Evolutionary conservation across 2,888 invertebrate species (phyloP).

Genomic region (Nycteola revayana): DNA sequence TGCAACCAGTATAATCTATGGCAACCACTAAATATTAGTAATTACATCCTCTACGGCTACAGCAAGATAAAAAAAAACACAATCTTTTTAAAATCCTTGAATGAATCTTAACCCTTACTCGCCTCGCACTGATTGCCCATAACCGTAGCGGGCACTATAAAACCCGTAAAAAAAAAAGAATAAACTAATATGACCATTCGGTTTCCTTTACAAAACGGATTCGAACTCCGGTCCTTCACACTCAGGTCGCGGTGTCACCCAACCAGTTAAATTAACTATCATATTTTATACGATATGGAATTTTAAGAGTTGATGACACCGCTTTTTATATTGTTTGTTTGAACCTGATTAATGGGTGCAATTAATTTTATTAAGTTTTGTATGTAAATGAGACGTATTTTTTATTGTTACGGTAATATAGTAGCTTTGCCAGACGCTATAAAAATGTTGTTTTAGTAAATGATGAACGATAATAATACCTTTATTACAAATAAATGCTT

Average conservation of each 20-base stretch:
- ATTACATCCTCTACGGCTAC: no score
- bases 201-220: conserved; percentile 20
- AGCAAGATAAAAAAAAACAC: no score
- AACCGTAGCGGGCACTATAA: conserved; percentile 1
- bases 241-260: conserved; percentile 29
- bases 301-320: conserved; percentile 46
- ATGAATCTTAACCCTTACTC: conserved; percentile 7
- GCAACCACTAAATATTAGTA: no score
- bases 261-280: conserved; percentile 54
- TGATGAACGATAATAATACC: conserved; percentile 7
- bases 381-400: not conserved
- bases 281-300: conserved; percentile 48
- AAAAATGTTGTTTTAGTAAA: conserved; percentile 5
- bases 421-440: no score
- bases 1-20: no score
- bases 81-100: no score
- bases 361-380: not conserved
- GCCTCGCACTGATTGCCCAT: not conserved
- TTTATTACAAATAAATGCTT: no score
- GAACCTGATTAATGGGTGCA: no score
- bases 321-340: not conserved
- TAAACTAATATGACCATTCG: conserved; percentile 13
- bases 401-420: no score
- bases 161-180: conserved; percentile 7
- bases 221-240: conserved; percentile 35